Conservation (phyloP, 64 coral and sea anemone species). For the Montipora foliosa region DNA sequence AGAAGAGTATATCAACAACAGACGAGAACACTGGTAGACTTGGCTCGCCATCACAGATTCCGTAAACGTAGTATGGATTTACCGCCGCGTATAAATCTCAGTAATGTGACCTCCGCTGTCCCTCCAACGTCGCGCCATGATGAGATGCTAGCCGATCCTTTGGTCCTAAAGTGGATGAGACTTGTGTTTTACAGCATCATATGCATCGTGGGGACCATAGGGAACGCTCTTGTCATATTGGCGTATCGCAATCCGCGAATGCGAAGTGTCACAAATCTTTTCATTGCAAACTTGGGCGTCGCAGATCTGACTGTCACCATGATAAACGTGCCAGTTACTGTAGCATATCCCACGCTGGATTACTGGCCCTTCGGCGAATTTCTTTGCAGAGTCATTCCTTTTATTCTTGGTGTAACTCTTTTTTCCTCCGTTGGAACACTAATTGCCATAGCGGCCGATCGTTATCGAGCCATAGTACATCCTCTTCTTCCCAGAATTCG, state of each 20-base stretch:
- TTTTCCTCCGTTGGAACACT: conserved; percentile 76
- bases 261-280: conserved; percentile 92
- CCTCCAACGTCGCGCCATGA: neutral
- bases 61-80: neutral
- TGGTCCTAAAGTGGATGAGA: neutral
- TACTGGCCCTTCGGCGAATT: conserved; percentile 82
- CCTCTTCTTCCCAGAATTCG: conserved; percentile 79
- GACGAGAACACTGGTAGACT: neutral
- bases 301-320: conserved; percentile 81
- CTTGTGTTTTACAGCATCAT: conserved; percentile 21
- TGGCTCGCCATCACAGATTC: too few species aligned
- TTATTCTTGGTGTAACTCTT: conserved; percentile 71
- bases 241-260: conserved; percentile 86
- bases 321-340: conserved; percentile 77
- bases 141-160: neutral
- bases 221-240: conserved; percentile 78
- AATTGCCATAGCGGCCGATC: conserved; percentile 81
- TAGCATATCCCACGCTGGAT: conserved; percentile 22
- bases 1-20: neutral
- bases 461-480: conserved; percentile 83
- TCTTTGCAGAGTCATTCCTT: conserved; percentile 80
- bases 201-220: conserved; percentile 48
- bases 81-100: conserved; percentile 9
- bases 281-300: conserved; percentile 89
- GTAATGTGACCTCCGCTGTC: conserved; percentile 23